Evolutionary conservation across 2,888 invertebrate species (phyloP), one percentile per base, ranked within the genome.

Genomic region (Calameuta idolon): DNA sequence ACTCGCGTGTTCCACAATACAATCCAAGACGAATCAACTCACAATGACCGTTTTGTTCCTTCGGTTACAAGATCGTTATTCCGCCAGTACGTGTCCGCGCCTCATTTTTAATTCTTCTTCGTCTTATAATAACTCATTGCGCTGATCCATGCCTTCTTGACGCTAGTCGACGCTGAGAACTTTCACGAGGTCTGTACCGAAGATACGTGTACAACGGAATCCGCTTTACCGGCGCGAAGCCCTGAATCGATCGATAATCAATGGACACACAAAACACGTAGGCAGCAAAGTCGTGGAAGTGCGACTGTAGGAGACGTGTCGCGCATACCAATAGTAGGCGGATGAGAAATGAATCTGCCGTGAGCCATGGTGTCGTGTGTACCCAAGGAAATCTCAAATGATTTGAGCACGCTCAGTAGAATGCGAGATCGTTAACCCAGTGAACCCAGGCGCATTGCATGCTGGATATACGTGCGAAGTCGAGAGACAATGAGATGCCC

Each of bases 371-470:
- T 12, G 71, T 31, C 31, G 33, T 34, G 30, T 12, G 9, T 35
- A 12, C 71, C 71, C 31, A 34, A 34, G 71, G 31, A 71, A 71
- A 71, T 12, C 71, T 34, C 73, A 55, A 75, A 69, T 74, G 74
- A 68, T 76, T 77, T 30, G 68, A 77, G 31, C 34, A 73, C 77
- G 73, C 76, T 78, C 77, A n/a, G 40, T 34, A 74, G 79, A 80
- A 77, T 76, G 76, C 68, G 69, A 74, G 78, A 80, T 79, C 77
- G 73, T 83, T 83, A 81, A 83, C 81, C 83, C 75, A 84, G 78
- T 83, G 80, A 84, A 81, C 81, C 80, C 77, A 69, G 33, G 23
- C 12, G 71, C 71, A 34, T 33, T 34, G 74, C 34, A 74, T 37
- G 34, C 34, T 34, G 31, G 15, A 35, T 74, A 34, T 74, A 74